Base-by-base conservation (phyloP, 2,797 vertebrate species). In the Sarcophilus harrisii region DNA sequence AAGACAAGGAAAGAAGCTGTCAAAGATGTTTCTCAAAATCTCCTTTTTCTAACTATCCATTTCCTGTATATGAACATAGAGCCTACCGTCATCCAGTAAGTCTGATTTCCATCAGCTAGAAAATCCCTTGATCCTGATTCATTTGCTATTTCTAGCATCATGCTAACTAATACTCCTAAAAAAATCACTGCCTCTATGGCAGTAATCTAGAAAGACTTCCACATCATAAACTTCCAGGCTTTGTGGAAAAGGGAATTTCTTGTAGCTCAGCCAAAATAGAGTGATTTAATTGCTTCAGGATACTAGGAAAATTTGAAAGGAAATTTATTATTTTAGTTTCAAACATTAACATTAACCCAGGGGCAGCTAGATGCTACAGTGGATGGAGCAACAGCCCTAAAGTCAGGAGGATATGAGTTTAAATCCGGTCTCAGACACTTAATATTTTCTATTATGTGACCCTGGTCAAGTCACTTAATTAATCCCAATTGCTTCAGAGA, bases 91-190 rank as follows among this genome's bases (percentile, higher is more conserved):
- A 2, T 49, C 24, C 54, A 52, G 94, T 45, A 94, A 4, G 32
- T 52, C 92, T 95, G 59, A 14, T 52, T 62, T 91, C 96, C 52
- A 57, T 58, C 29, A 4, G 57, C 60, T 87, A 59, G 62, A 73
- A 96, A 90, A 92, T 16, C 95, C 55, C 87, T 57, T 32, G 94
- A 92, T 93, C 94, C 94, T 96, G 96, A 97, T 95, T 97, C 94
- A 91, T 73, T 93, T 0, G 58, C 91, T 95, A 89, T 90, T 95
- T 54, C 90, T 90, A 95, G 97, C 95, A 90, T 57, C 54, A 32
- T 58, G 92, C 93, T 62, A 93, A 93, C 57, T 91, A 28, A 29
- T 62, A 59, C 91, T 92, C 91, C 94, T 58, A 58, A 93, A 87
- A 55, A n/a, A 94, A 94, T 87, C 29, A 18, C 49, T 59, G n/a